phyloP scores from a whole-genome alignment of 2,113 vertebrate genomes.

The Hypanus sabinus region DNA sequence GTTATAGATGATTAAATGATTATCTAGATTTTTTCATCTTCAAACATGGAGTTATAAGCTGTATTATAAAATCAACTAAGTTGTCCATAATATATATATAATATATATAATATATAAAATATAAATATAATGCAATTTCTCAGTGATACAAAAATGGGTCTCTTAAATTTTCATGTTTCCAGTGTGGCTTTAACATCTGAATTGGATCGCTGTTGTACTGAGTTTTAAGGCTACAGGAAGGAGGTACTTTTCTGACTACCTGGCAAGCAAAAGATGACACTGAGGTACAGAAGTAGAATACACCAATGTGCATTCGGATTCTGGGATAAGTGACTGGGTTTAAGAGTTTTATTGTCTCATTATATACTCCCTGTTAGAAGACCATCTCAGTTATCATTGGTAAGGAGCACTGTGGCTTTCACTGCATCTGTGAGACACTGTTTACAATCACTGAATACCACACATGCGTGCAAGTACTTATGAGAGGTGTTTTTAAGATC shows the following conservation, averaged over 20 bases:
- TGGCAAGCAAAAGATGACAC: neutral
- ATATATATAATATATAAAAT: conserved; percentile 3
- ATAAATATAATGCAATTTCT: conserved; percentile 13
- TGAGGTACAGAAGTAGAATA: neutral
- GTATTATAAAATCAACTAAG: conserved; percentile 10
- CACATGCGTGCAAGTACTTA: neutral
- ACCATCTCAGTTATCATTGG: neutral
- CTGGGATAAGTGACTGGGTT: neutral
- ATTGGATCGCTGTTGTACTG: neutral
- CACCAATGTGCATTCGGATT: neutral
- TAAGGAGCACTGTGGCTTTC: neutral
- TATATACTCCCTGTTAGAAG: neutral
- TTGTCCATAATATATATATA: conserved; percentile 20
- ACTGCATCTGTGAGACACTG: neutral
- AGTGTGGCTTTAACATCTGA: neutral
- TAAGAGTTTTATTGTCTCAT: neutral
- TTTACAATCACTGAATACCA: neutral
- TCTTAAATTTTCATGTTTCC: neutral
- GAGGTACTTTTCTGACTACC: neutral
- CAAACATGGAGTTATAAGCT: neutral
- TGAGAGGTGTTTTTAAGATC: neutral
- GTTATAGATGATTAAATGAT: neutral
- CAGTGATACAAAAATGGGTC: neutral
- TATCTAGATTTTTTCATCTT: neutral
- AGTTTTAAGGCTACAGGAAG: neutral